Base-by-base conservation (phyloP, 1,140 invertebrate species). In the Sogatella furcifera region DNA sequence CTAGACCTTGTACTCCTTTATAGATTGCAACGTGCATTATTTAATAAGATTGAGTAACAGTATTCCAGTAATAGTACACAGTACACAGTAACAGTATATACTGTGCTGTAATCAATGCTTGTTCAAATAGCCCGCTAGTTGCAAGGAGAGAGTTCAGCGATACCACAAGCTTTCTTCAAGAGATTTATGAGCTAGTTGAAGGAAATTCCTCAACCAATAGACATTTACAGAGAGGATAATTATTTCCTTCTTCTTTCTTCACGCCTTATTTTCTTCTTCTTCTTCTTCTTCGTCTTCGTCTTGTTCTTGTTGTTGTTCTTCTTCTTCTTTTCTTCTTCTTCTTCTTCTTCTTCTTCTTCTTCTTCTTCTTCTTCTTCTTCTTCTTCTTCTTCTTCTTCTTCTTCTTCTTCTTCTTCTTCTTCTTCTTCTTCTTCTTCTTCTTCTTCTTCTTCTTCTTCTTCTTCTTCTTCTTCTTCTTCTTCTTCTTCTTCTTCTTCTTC, bases 381-480 rank as follows among this genome's bases (percentile, higher is more conserved):
- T 13, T 49, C 13, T 49, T 49, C 44, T 49, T 49, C 44, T 49
- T 49, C 44, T 13, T 49, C 44, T 49, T 49, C 44, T 49, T 49
- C 44, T 49, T 49, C 44, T 49, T 49, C 44, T 49, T 49, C 44
- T 49, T 49, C 44, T 49, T 49, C 44, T 49, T 49, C 44, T 49
- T 49, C 44, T 49, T 49, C 44, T 49, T 49, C 44, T 49, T 49
- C 44, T 49, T 49, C 44, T 49, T 49, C 44, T 49, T 49, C 44
- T 49, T 49, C 44, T 49, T 49, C 44, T 49, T 49, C 44, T 49
- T 49, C 44, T 49, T 49, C 44, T 49, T 49, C 44, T 49, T 49
- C 44, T 49, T 49, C 44, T 49, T 49, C 44, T 49, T 13, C 44
- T 49, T 13, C 44, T 49, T 49, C 44, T 49, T 49, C 41, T 19